These are phyloP conservation scores for Acropternis orthonyx DNA, from an alignment of 2,797 vertebrate genomes.

Conservation along the genomic window DNA sequence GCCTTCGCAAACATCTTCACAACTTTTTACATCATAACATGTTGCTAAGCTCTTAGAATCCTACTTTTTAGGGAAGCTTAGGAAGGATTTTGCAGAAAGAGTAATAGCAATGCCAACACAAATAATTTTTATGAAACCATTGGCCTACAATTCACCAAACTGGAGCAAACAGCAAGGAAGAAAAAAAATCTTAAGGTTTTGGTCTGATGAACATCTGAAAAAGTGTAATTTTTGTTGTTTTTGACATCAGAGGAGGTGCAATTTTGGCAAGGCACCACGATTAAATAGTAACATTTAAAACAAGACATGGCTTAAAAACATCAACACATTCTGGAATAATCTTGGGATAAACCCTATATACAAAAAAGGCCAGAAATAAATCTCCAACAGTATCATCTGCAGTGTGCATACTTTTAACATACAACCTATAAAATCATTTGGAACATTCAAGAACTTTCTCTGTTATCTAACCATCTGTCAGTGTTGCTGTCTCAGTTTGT, in stretches of 20 bases:
- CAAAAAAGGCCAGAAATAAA: neutral
- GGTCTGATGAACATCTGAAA: neutral
- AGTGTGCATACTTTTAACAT: neutral
- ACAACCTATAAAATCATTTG: neutral
- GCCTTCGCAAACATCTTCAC: neutral
- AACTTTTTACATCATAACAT: neutral
- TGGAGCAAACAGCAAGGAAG: neutral
- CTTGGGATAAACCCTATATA: neutral
- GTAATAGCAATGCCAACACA: neutral
- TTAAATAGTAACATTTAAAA: neutral
- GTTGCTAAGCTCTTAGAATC: neutral
- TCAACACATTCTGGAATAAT: neutral
- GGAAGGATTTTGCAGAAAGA: neutral
- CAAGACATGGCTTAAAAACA: neutral
- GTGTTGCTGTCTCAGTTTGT: neutral
- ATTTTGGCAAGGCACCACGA: neutral
- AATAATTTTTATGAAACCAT: neutral
- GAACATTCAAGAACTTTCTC: neutral
- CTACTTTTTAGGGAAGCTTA: neutral
- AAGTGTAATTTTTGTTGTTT: neutral
- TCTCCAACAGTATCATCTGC: neutral
- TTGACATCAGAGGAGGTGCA: neutral
- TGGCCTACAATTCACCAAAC: neutral
- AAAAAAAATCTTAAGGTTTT: neutral
- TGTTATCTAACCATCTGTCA: neutral